These are phyloP conservation scores for Bathynomus jamesi DNA, from an alignment of 1,140 invertebrate genomes.

Conservation along the genomic window DNA sequence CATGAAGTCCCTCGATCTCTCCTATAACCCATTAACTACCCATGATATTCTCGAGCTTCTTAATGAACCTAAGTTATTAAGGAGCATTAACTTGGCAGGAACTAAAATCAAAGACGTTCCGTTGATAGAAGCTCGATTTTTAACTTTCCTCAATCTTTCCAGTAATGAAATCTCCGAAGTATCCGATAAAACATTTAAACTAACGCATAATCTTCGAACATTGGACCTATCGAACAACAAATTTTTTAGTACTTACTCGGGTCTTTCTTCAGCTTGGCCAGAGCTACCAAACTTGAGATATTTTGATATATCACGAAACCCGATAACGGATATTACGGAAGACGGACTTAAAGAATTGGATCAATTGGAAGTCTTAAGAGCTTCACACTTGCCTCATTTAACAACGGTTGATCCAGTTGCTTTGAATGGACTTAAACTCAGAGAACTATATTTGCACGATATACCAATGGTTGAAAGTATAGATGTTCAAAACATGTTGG, in stretches of 20 bases:
- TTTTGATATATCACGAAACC: constrained; percentile 71
- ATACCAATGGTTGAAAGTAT: constrained; percentile 71
- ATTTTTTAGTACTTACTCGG: constrained; percentile 51
- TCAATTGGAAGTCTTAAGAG: constrained; percentile 55
- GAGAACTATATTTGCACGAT: constrained; percentile 59
- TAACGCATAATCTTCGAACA: constrained; percentile 66
- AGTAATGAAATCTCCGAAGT: constrained; percentile 62
- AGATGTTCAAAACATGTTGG: constrained; percentile 68
- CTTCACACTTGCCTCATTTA: constrained; percentile 59
- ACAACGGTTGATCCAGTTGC: constrained; percentile 71
- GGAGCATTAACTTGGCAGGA: constrained; percentile 68
- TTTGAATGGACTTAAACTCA: constrained; percentile 61
- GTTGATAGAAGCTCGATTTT: constrained; percentile 72
- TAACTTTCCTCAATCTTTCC: constrained; percentile 71
- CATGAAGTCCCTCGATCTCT: constrained; percentile 76
- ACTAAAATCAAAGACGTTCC: constrained; percentile 60
- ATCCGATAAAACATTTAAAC: constrained; percentile 58
- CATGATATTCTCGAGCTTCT: constrained; percentile 66
- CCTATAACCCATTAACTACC: constrained; percentile 68
- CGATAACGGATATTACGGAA: constrained; percentile 59
- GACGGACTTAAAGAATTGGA: constrained; percentile 63
- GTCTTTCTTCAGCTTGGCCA: constrained; percentile 52
- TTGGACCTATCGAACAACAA: constrained; percentile 70
- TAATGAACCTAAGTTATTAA: constrained; percentile 77
- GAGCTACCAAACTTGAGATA: constrained; percentile 57